Base-by-base conservation (phyloP, 2,888 invertebrate genomes). In the Cryptocephalus moraei region DNA sequence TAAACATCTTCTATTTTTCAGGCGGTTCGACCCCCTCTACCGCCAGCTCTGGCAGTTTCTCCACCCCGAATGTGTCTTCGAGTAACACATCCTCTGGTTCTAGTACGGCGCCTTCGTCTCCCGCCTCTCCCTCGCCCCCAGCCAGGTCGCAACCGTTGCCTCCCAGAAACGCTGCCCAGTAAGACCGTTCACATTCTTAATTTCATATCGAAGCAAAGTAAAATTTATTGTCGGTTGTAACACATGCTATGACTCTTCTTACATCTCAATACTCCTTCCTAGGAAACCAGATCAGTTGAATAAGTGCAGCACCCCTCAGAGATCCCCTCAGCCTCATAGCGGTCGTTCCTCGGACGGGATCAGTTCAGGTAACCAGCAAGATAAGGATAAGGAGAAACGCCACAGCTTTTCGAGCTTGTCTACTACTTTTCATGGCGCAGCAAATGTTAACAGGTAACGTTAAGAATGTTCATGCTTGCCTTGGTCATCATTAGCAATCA, bases 1-100 rank as follows among this genome's bases (percentile, higher is more conserved):
- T 39, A 32, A 14, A 43, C 49, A n/a, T n/a, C n/a, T n/a, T n/a
- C n/a, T n/a, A n/a, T 8, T 41, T 42, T 12, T 83, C 84, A 8
- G 48, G 47, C 12, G 45, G 45, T 13, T 48, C 48, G 13, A 48
- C 51, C n/a, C 46, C 46, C 0, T 22, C 22, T 22, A 82, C 81
- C 44, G 75, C 79, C 52, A 83, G 82, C 50, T 84, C 80, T n/a
- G 82, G 81, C 53, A 82, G 83, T 1, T 79, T 79, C 0, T 81
- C 81, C 0, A 81, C 81, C 0, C 82, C 84, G 0, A 78, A 81
- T 51, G 81, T 82, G 0, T 85, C 83, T 59, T 78, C 81, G 2
- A 82, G 75, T 45, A 75, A 74, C 39, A 74, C 75, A 4, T 75
- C 78, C 13, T 75, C 82, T 22, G 84, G 85, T 39, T 84, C 84